Base-by-base conservation (phyloP, 2,888 invertebrate species). In the Entomobrya multifasciata region DNA sequence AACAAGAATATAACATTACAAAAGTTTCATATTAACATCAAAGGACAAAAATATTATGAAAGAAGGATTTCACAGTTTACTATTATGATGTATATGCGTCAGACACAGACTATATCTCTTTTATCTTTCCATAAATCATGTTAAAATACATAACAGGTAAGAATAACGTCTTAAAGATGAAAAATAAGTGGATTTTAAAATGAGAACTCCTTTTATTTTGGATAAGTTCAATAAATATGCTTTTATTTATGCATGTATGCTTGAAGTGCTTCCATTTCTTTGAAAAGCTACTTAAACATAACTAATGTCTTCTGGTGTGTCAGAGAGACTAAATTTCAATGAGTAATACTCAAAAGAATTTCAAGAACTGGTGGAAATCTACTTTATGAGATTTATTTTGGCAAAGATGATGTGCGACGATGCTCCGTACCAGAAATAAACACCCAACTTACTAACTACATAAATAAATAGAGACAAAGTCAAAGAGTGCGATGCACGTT, bases 341-440 rank as follows among this genome's bases (percentile, higher is more conserved):
- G 36, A 4, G 8, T 36, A 36, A 36, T 36, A 41, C 20, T 36
- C 20, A 20, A 67, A 67, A 15, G 62, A 57, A 22, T 13, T n/a
- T n/a, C 41, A 22, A 6, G 13, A 44, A 20, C 5, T 36, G 36
- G 8, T 41, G 17, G 41, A 67, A 67, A 67, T 67, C 41, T 44
- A 41, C 41, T 67, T 67, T 67, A 67, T 41, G 65, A 67, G 65
- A 41, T 36, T 36, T 67, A 5, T 67, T 67, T 67, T 67, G 65
- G 65, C 65, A 67, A 41, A 11, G 65, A 20, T 10, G 65, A 20
- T 41, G n/a, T n/a, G n/a, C n/a, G 65, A 8, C 20, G 20, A 41
- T 36, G 36, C 36, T 36, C 8, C 8, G 8, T 36, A 8, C 41
- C 20, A 67, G 22, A 55, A 55, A 17, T 10, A n/a, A 41, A 41